A percentile compares a stretch with the other conserved stretches of the same genome.
These are phyloP conservation scores for Todiramphus saurophagus DNA, from an alignment of 2,113 vertebrate species.

Conservation along the genomic window DNA sequence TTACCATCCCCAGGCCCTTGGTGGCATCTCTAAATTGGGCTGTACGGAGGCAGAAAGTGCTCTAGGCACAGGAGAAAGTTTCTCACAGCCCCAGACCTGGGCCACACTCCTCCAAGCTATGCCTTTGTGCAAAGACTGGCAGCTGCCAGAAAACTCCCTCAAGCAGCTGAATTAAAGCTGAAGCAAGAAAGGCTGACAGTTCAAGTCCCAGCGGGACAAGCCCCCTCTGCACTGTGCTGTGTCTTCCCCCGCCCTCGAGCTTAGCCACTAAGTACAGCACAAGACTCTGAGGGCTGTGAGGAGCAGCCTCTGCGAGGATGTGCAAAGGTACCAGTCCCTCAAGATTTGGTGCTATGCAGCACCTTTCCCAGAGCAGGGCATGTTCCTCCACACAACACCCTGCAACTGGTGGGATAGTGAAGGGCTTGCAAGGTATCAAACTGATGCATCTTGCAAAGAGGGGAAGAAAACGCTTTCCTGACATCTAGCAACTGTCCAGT, in stretches of 20 bases:
- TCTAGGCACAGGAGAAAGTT: not conserved
- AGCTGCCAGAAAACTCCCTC: not conserved
- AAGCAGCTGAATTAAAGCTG: not conserved
- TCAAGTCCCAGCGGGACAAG: not conserved
- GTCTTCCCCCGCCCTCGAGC: not conserved
- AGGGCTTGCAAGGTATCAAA: not conserved
- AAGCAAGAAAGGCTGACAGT: not conserved
- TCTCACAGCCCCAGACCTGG: not conserved
- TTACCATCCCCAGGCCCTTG: not conserved
- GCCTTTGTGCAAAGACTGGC: not conserved
- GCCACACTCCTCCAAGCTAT: not conserved
- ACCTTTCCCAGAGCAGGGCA: not conserved
- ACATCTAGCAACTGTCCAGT: not conserved
- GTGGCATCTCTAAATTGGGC: not conserved
- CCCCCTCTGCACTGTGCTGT: not conserved
- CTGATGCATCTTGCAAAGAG: not conserved
- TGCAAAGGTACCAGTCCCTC: not conserved
- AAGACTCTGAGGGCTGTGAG: not conserved
- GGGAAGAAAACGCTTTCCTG: not conserved
- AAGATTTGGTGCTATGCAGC: not conserved
- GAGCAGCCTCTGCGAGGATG: not conserved
- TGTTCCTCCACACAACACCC: not conserved
- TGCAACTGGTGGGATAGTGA: fast-evolving
- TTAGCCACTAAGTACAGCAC: not conserved
- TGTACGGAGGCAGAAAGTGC: not conserved